Evolutionary conservation across 2,113 vertebrate species (phyloP).

Genomic region (Dendrocopos noguchii): DNA sequence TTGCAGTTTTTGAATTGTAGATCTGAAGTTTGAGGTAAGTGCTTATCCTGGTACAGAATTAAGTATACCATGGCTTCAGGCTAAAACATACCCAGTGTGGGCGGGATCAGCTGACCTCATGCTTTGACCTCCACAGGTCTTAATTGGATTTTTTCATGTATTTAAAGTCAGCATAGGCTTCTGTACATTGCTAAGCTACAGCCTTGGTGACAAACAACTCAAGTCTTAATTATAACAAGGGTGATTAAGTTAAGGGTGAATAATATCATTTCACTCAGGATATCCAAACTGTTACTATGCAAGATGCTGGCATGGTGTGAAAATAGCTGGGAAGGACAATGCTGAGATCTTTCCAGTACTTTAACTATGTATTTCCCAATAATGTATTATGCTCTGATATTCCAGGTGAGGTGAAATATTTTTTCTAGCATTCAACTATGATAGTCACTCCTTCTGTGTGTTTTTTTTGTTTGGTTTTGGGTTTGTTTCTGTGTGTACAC

Average conservation of each 20-base stretch:
- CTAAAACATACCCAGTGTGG: background rate
- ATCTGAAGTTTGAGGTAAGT: background rate
- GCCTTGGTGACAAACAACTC: constrained; percentile 11
- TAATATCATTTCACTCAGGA: constrained; percentile 2
- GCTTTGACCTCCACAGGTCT: constrained; percentile 4
- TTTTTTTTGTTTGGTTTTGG: background rate
- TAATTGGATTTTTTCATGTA: constrained; percentile 32
- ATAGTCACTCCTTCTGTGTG: constrained; percentile 17
- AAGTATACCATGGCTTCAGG: background rate
- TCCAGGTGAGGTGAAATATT: background rate
- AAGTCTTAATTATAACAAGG: constrained; percentile 1
- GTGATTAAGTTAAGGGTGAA: constrained; percentile 10
- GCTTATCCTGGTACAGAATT: background rate
- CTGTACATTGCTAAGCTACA: constrained; percentile 1
- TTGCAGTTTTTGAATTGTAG: background rate
- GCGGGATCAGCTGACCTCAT: constrained; percentile 25
- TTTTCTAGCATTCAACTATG: background rate
- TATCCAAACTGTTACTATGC: constrained; percentile 9
- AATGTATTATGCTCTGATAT: background rate
- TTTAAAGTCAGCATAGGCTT: constrained; percentile 40
- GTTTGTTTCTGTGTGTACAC: background rate
- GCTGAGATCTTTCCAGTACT: background rate
- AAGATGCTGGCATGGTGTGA: constrained; percentile 21
- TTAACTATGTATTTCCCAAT: background rate
- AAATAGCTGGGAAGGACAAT: background rate